Percentiles rank a stretch among this genome's conserved stretches.
Conservation (phyloP, 64 coral and sea anemone genomes). For the Montipora foliosa region DNA sequence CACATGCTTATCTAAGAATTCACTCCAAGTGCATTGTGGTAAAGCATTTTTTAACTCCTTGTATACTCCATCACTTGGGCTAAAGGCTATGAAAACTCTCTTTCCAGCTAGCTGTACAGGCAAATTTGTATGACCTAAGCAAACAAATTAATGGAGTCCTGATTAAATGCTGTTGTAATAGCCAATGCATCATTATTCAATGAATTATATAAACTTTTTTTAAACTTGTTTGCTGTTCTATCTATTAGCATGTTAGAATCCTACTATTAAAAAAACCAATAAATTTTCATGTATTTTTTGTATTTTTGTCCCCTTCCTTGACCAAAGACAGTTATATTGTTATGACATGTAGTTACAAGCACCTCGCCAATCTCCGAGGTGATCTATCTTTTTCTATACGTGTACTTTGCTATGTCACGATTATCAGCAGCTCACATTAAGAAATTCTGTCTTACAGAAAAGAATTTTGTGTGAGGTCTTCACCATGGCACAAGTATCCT, state of each 20-base stretch:
- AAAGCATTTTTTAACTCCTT: background rate
- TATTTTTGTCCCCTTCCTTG: background rate
- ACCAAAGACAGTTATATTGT: constrained; percentile 8
- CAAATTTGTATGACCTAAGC: background rate
- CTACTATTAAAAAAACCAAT: background rate
- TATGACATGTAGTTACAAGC: background rate
- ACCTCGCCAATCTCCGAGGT: background rate
- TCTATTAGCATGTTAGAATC: background rate
- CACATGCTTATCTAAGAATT: background rate
- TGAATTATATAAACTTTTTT: background rate
- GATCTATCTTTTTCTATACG: background rate
- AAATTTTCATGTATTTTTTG: too few relatives aligned
- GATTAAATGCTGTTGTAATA: background rate
- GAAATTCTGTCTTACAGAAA: too few relatives aligned
- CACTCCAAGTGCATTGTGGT: background rate
- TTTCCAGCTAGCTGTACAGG: constrained; percentile 1
- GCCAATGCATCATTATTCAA: background rate
- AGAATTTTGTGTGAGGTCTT: too few relatives aligned
- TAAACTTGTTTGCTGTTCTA: background rate
- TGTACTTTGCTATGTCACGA: constrained; percentile 1
- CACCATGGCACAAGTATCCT: too few relatives aligned
- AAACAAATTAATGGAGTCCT: background rate
- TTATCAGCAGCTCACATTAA: background rate
- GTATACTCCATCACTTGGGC: background rate
- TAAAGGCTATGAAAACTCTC: background rate